Percentiles rank a stretch among this genome's conserved stretches.
Conservation (phyloP, 2,113 vertebrate genomes). For the Apteryx owenii region DNA sequence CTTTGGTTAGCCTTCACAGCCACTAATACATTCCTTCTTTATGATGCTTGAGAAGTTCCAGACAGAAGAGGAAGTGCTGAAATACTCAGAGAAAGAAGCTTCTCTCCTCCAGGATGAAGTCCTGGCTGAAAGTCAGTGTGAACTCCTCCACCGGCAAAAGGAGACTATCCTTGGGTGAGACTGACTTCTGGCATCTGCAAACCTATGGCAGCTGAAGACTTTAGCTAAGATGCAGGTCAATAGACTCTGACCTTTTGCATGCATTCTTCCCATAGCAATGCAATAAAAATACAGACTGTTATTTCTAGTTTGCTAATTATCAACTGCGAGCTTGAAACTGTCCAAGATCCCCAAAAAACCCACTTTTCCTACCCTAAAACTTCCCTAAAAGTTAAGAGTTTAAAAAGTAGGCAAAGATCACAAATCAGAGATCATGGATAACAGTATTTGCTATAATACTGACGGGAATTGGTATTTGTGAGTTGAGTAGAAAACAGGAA, state of each 20-base stretch:
- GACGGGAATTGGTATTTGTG: background rate
- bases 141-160: background rate
- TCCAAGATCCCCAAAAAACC: background rate
- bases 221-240: conserved; percentile 14
- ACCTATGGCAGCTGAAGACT: conserved; percentile 15
- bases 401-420: background rate
- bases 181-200: conserved; percentile 26
- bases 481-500: background rate
- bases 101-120: conserved; percentile 33
- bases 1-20: conserved; percentile 49
- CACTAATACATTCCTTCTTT: conserved; percentile 61
- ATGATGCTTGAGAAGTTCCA: conserved; percentile 62
- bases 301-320: conserved; percentile 36
- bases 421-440: background rate
- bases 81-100: conserved; percentile 23
- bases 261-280: conserved; percentile 41
- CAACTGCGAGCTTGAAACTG: conserved; percentile 14
- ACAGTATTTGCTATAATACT: background rate
- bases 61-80: conserved; percentile 67
- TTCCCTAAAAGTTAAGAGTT: background rate
- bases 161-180: background rate
- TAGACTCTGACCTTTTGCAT: conserved; percentile 34
- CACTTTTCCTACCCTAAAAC: background rate
- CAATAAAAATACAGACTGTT: conserved; percentile 45
- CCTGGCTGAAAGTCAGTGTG: conserved; percentile 12